Evolutionary conservation across 2,113 vertebrate species (phyloP), one percentile per base, ranked within the genome.

Genomic region (Oncorhynchus nerka): DNA sequence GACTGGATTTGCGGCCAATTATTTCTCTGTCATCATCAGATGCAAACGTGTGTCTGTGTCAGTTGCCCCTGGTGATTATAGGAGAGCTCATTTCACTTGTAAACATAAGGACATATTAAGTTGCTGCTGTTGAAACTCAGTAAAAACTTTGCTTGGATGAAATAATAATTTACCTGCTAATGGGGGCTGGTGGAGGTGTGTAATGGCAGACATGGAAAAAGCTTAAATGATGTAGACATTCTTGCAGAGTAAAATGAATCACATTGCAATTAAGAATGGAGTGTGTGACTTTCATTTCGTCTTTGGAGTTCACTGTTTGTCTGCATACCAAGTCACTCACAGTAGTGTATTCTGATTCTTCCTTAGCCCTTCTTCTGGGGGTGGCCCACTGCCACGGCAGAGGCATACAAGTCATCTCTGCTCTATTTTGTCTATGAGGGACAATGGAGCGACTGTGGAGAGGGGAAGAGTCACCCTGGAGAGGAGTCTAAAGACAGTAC

Each of bases 1-100:
- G 8, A 16, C 51, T 68, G 71, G n/a, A 69, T 75, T n/a, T 66
- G 75, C 16, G 30, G 24, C 75, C 75, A 85, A 76, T 83, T 85
- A 79, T 20, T 51, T 75, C 75, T 77, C 64, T 81, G 72, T 81
- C 71, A 81, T 83, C 79, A 83, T 83, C 76, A 77, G 34, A 22
- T 59, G 26, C 68, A 75, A 71, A 75, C 67, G 65, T 32, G 48
- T 19, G 65, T 59, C 11, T 69, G 24, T 22, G 16, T 48, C 28
- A 62, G 3, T 20, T 59, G 55, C 64, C 57, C 49, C 15, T 51
- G 24, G 15, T 70, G 68, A 69, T 45, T 61, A 75, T 28, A 66
- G 66, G 45, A 71, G 34, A 65, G 34, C 26, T 34, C 0, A 65
- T 66, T 22, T 59, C 68, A 64, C 59, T 70, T 20, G 75, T 15